These are phyloP conservation scores for Aphaenogaster floridana DNA, from an alignment of 1,140 invertebrate genomes.

Conservation along the genomic window DNA sequence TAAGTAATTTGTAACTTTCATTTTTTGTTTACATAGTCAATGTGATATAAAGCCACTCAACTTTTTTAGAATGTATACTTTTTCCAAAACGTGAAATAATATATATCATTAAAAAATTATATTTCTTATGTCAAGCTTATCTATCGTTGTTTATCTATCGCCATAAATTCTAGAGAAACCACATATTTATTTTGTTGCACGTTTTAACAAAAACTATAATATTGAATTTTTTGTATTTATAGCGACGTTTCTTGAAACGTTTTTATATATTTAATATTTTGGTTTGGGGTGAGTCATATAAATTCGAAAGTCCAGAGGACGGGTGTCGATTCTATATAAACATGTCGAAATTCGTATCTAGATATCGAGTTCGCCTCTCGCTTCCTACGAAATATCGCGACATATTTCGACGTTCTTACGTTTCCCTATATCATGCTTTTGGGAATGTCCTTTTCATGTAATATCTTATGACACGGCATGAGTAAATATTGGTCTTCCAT, in stretches of 20 bases:
- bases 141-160: not conserved
- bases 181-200: not conserved
- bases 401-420: constrained; percentile 26
- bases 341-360: constrained; percentile 39
- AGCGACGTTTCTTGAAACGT: not conserved
- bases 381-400: constrained; percentile 28
- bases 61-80: not conserved
- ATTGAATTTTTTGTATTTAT: not conserved
- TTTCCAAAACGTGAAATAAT: not conserved
- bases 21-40: not conserved
- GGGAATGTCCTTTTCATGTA: constrained; percentile 46
- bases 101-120: not conserved
- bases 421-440: constrained; percentile 18
- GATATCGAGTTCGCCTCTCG: not conserved
- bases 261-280: constrained; percentile 17
- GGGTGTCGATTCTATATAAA: constrained; percentile 31
- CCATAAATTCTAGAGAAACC: not conserved
- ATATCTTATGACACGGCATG: constrained; percentile 49
- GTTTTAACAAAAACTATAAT: not conserved
- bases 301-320: not conserved
- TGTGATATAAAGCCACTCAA: not conserved
- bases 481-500: constrained; percentile 64
- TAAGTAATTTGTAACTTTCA: constrained; percentile 22
- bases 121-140: not conserved
- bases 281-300: constrained; percentile 1